phyloP scores from a whole-genome alignment of 2,888 invertebrate genomes.

The Syrphus vitripennis region DNA sequence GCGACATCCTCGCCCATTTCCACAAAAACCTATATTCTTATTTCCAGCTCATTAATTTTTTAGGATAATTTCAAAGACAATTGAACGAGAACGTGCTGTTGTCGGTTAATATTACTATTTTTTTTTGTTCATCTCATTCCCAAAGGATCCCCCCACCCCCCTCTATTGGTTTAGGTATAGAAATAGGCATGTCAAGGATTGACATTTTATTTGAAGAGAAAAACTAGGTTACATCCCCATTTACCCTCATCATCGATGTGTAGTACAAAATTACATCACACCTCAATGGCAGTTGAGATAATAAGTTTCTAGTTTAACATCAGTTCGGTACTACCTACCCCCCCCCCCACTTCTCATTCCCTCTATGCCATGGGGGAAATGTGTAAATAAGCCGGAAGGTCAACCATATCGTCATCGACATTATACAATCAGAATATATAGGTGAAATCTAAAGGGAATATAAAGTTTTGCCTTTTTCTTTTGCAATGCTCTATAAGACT shows the following conservation, averaged over 20 bases:
- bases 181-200: background rate
- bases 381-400: constrained; percentile 22
- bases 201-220: constrained; percentile 22
- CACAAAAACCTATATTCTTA: background rate
- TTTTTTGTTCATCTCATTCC: background rate
- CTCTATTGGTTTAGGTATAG: background rate
- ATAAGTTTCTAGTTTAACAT: constrained; percentile 31
- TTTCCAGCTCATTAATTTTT: constrained; percentile 61
- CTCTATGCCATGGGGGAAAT: background rate
- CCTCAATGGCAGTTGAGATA: constrained; percentile 38
- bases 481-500: background rate
- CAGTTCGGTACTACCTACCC: too few species aligned
- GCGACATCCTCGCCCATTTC: background rate
- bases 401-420: constrained; percentile 8
- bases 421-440: background rate
- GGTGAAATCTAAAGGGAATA: background rate
- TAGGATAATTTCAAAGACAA: constrained; percentile 54
- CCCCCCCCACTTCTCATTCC: too few species aligned
- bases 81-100: constrained; percentile 45
- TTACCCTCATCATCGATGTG: constrained; percentile 11
- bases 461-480: background rate
- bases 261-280: constrained; percentile 37
- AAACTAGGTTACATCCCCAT: constrained; percentile 25
- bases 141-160: background rate
- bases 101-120: background rate